Evolutionary conservation across 2,888 invertebrate species (phyloP).

Genomic region (Adelphocoris suturalis): DNA sequence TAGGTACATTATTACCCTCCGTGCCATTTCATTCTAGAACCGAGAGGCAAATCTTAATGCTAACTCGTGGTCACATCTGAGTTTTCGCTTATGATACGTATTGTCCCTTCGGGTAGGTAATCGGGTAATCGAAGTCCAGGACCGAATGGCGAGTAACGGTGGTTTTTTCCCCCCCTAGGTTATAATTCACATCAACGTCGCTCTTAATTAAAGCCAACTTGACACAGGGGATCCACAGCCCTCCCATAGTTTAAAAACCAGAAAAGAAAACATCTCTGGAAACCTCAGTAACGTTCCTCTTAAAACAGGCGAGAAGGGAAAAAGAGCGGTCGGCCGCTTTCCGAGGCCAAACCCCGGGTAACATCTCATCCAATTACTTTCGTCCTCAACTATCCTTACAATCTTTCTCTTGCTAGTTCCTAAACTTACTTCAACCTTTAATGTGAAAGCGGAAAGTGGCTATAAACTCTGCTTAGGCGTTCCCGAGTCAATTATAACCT

Average conservation of each 20-base stretch:
- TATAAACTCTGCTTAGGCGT: background rate
- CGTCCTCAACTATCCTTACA: constrained; percentile 17
- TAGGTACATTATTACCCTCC: no score
- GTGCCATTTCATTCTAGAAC: no score
- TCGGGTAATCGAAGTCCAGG: background rate
- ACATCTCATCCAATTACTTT: constrained; percentile 39
- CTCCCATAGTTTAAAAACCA: background rate
- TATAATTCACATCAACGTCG: background rate
- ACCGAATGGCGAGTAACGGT: background rate
- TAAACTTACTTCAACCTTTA: background rate
- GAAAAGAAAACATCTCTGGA: background rate
- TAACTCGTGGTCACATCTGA: no score
- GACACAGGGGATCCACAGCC: background rate
- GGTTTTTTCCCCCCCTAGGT: background rate
- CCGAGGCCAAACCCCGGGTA: background rate
- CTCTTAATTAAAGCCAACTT: constrained; percentile 28
- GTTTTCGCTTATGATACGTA: no score
- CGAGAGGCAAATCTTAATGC: no score
- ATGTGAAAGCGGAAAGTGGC: background rate
- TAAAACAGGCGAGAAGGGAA: background rate
- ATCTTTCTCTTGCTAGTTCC: background rate
- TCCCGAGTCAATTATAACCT: background rate
- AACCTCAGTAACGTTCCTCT: background rate
- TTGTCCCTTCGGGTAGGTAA: no score
- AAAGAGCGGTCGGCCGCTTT: background rate